Base-by-base conservation (phyloP, 1,140 invertebrate species). In the Rhagoletis zephyria region DNA sequence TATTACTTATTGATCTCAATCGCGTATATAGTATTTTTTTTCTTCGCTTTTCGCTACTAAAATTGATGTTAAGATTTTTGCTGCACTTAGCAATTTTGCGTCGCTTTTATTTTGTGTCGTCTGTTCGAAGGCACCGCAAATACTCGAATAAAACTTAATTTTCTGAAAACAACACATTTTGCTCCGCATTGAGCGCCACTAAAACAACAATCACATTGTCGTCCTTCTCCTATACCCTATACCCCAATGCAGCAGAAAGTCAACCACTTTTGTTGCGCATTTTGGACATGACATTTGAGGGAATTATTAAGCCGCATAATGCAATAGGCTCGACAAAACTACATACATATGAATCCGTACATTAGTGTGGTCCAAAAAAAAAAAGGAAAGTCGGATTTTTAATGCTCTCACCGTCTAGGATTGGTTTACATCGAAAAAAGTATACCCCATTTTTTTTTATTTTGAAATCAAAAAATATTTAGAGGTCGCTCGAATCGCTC, bases 101-200 rank as follows among this genome's bases (percentile, higher is more conserved):
- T 81, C 10, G 45, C 48, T 30, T 81, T 81, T 6, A 81, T 48
- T 9, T 12, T 30, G 30, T 81, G 48, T 81, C 74, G 48, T 81
- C 74, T 51, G 45, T 30, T 81, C 74, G 4, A 48, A 19, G 74
- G n/a, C 74, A 16, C 48, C 7, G 74, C 48, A 10, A 51, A 7
- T 56, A 81, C 45, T 81, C 48, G 74, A 81, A 81, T 81, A 81
- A 56, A 74, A 16, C 48, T 51, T 81, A 81, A 59, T 81, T 81
- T 81, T 30, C 74, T 56, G 56, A 51, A 59, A 56, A 81, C 74
- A 81, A 81, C 48, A 56, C 48, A 56, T 59, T 30, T 81, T 81
- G 48, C 56, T 10, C 74, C 19, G 19, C 74, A 19, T 19, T 81
- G 74, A 56, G 30, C 19, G 48, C 48, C 45, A 12, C 74, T 19